Conservation (phyloP, 1,140 invertebrate genomes). For the Dendroctonus ponderosae region DNA sequence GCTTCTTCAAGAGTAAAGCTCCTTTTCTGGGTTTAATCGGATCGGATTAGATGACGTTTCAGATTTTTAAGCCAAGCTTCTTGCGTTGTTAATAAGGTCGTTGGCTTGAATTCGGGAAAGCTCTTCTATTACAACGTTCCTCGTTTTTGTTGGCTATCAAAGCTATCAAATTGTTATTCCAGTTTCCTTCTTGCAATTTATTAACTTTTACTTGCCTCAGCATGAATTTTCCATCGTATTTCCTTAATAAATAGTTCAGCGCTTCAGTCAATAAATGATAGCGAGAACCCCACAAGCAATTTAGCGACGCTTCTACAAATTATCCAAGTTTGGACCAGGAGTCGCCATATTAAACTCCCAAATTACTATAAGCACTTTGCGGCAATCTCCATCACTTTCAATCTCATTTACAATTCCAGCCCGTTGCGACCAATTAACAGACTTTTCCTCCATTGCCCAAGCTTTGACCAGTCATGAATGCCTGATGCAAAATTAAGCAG, state of each 20-base stretch:
- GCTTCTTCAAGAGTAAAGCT: conserved; percentile 23
- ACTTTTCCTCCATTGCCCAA: conserved; percentile 1
- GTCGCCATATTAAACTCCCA: conserved; percentile 15
- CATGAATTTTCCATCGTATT: too few species aligned
- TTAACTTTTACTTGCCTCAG: too few species aligned
- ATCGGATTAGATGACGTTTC: conserved; percentile 31
- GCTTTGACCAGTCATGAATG: conserved; percentile 27
- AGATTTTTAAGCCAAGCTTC: conserved; percentile 20
- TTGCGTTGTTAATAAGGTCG: conserved; percentile 23
- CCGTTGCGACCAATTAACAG: conserved; percentile 18
- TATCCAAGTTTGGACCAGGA: conserved; percentile 4
- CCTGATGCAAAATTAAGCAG: conserved; percentile 23
- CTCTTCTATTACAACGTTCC: too few species aligned
- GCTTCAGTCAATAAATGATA: too few species aligned
- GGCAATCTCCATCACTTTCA: conserved; percentile 15
- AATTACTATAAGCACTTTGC: conserved; percentile 16
- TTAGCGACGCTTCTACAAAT: not conserved
- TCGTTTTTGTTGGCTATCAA: too few species aligned
- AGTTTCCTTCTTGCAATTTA: too few species aligned
- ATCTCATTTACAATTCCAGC: conserved; percentile 25
- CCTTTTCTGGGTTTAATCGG: conserved; percentile 27
- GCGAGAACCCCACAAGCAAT: too few species aligned
- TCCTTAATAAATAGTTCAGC: too few species aligned
- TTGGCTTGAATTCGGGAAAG: not conserved
- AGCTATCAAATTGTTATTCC: too few species aligned